Base-by-base conservation (phyloP, 2,888 invertebrate species). In the Hesperia comma region DNA sequence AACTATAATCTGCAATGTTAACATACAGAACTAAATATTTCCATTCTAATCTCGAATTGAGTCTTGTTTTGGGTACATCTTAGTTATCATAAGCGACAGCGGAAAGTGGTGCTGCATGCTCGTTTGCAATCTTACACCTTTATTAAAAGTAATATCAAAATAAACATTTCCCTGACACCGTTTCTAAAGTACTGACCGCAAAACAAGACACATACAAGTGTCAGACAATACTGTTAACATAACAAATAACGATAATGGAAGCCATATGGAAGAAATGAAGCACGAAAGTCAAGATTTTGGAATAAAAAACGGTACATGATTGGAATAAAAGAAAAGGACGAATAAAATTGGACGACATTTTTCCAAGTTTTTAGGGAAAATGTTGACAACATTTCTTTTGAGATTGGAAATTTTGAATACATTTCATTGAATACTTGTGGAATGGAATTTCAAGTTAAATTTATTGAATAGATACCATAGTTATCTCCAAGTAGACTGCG, bases 221-320 rank as follows among this genome's bases (percentile, higher is more conserved):
- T 43, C 43, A 15, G 43, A 21, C 26, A 41, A 57, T 58, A 51
- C 21, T 6, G 51, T 51, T 51, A 58, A 43, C 26, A 43, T n/a
- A 14, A 41, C 26, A 43, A 43, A 32, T 15, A 26, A 26, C 41
- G 17, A 21, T 15, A n/a, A 57, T 8, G 26, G 32, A 26, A 58
- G 58, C 26, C 63, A 49, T 63, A 56, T 57, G 57, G 57, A 51
- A 12, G 26, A 37, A 63, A 46, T 10, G 37, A 17, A 41, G 15
- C 17, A 51, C n/a, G 32, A 32, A 51, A 41, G 10, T 53, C 49
- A 40, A 49, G 40, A 58, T 41, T 63, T 58, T 53, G 21, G 40
- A 64, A 64, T 41, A 41, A 57, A 64, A 54, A 58, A 53, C 26
- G 40, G 46, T 40, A 51, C 57, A 57, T 63, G 49, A 57, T 63